phyloP scores from a whole-genome alignment of 2,113 vertebrate genomes.

The Etheostoma spectabile region DNA sequence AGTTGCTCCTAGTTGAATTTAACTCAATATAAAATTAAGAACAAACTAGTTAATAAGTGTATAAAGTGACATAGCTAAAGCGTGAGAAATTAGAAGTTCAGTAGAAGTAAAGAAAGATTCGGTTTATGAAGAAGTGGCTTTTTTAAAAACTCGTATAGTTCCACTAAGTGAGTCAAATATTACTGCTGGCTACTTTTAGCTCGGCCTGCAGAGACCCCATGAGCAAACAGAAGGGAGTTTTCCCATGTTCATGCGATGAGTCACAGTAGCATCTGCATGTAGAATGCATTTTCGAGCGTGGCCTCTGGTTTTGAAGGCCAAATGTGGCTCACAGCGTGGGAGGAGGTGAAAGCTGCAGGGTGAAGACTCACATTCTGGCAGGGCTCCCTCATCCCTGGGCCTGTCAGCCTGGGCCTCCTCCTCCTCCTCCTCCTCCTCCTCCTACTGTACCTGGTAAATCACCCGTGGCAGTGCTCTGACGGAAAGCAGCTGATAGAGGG shows the following conservation, averaged over 20 bases:
- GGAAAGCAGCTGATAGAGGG: constrained; percentile 78
- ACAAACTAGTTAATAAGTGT: no score
- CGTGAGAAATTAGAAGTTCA: no score
- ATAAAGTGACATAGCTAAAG: no score
- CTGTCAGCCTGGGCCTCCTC: constrained; percentile 47
- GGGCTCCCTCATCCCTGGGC: constrained; percentile 40
- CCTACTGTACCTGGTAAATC: constrained; percentile 66
- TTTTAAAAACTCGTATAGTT: background rate
- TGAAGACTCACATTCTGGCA: constrained; percentile 64
- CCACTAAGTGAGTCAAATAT: background rate
- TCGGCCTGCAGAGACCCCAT: constrained; percentile 33
- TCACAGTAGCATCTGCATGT: constrained; percentile 73
- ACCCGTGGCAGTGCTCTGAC: constrained; percentile 69
- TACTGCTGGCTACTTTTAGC: background rate
- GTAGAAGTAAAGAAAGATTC: no score
- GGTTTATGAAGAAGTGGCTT: background rate
- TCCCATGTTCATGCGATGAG: constrained; percentile 58
- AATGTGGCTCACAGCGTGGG: constrained; percentile 36
- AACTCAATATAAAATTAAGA: no score
- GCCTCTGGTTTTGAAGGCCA: constrained; percentile 61
- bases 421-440: constrained; percentile 52
- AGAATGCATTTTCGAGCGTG: constrained; percentile 63
- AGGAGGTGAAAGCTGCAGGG: constrained; percentile 55
- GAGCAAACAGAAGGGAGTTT: constrained; percentile 59
- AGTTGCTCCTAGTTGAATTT: no score